Base-by-base conservation (phyloP, 2,797 vertebrate genomes). In the Odontamblyopus rebecca region DNA sequence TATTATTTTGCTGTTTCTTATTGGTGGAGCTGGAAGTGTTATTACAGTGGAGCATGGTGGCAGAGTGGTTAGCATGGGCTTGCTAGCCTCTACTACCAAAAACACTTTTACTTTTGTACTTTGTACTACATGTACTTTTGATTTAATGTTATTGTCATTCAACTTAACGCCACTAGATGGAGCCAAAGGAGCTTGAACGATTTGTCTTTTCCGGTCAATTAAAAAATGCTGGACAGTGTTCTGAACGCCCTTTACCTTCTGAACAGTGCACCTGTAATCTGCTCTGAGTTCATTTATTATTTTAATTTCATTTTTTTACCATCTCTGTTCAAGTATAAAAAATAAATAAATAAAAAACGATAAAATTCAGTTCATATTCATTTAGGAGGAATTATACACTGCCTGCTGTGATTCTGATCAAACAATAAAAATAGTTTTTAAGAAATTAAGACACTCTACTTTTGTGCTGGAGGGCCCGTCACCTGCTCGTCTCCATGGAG, bases 391-490 rank as follows among this genome's bases (percentile, higher is more conserved):
- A 23, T 23, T 23, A 23, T 23, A 23, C 92, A 93, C 92, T 94
- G 93, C 94, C 93, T 93, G 93, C 93, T 95, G 94, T 94, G 92
- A 94, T 91, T 93, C 92, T 92, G 92, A 94, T 91, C 91, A 91
- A 93, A 93, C 91, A 95, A 54, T 19, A 19, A 54, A 54, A 54
- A 7, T 18, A 18, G 9, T 94, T 95, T 93, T 94, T 94, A 89
- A 94, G 89, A 91, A 93, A 93, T 91, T 93, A 93, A 94, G 91
- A 89, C 90, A 86, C 75, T 86, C 53, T 65, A 82, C 23, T 15
- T 9, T 85, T 16, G 32, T 72, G 38, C 38, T 41, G 38, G 7
- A 41, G 38, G 38, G 6, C 2, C 9, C 9, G 8, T 41, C 7
- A 41, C 38, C 38, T 41, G 9, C 8, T 41, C 9, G 38, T 41